A percentile compares a stretch with the other conserved stretches of the same genome.
These are phyloP conservation scores for Baccha elongata DNA, from an alignment of 2,888 invertebrate genomes.

Conservation along the genomic window DNA sequence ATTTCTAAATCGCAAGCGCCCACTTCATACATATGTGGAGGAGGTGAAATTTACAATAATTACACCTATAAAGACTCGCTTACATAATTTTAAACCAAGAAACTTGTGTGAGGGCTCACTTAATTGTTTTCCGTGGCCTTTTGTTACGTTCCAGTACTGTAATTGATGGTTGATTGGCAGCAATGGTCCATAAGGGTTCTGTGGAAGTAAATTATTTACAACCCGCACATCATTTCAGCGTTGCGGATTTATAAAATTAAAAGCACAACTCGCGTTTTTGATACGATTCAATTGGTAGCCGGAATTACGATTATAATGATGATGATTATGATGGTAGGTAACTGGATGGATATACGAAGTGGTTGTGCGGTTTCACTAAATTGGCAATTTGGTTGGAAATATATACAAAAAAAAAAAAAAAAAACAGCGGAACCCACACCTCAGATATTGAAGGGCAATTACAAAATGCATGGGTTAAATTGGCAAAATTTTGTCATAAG, in stretches of 20 bases:
- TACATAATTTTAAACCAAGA: neutral
- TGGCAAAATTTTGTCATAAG: no score
- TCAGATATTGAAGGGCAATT: neutral
- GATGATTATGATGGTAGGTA: neutral
- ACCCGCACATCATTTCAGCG: constrained; percentile 15
- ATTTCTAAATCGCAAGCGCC: constrained; percentile 71
- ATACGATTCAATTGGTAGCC: constrained; percentile 31
- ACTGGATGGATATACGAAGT: neutral
- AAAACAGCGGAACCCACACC: neutral
- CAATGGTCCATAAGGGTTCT: constrained; percentile 28
- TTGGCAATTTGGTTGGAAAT: constrained; percentile 9
- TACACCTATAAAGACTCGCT: constrained; percentile 12
- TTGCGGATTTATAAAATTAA: constrained; percentile 4
- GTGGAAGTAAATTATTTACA: neutral
- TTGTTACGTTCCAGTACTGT: constrained; percentile 26
- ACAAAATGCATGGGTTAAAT: neutral
- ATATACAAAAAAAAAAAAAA: no score
- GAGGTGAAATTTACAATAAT: constrained; percentile 66
- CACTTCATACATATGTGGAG: constrained; percentile 60
- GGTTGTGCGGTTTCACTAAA: constrained; percentile 3
- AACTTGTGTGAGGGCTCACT: constrained; percentile 30
- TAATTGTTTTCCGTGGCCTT: constrained; percentile 73
- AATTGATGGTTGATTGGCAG: constrained; percentile 65
- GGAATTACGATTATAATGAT: neutral
- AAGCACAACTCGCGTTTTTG: constrained; percentile 24